Evolutionary conservation across 2,797 vertebrate genomes (phyloP).

Genomic region (Gymnothorax javanicus): DNA sequence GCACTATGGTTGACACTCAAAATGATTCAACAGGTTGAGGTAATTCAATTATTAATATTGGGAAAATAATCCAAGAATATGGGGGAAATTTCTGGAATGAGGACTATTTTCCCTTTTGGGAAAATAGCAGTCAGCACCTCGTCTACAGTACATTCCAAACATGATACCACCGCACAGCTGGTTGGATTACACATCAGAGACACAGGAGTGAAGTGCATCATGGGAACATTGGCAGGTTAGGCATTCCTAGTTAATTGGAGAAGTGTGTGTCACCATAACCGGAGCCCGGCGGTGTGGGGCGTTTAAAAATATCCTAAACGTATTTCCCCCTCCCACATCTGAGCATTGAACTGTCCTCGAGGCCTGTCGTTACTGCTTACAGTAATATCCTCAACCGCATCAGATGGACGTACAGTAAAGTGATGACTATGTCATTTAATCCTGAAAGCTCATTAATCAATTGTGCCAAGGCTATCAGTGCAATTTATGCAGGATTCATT

Average conservation of each 20-base stretch:
- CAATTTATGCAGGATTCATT: neutral
- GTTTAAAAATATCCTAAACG: neutral
- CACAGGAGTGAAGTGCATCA: neutral
- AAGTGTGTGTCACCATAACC: neutral
- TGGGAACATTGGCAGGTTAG: neutral
- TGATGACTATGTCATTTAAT: neutral
- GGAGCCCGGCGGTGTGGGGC: neutral
- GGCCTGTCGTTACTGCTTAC: neutral
- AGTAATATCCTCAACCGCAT: conserved; percentile 7
- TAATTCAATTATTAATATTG: neutral
- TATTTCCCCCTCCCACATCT: neutral
- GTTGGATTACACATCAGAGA: neutral
- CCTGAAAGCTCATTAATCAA: conserved; percentile 4
- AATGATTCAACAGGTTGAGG: neutral
- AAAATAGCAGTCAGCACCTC: neutral
- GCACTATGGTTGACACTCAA: neutral
- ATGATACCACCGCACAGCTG: conserved; percentile 8
- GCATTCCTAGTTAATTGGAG: conserved; percentile 10
- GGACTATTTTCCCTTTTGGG: neutral
- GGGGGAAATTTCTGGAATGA: neutral
- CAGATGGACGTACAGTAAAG: neutral
- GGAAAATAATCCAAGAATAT: neutral
- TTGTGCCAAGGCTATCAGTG: neutral
- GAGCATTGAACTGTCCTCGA: neutral
- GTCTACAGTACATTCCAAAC: neutral